Conservation (phyloP, 2,113 vertebrate species). For the Orycteropus afer region DNA sequence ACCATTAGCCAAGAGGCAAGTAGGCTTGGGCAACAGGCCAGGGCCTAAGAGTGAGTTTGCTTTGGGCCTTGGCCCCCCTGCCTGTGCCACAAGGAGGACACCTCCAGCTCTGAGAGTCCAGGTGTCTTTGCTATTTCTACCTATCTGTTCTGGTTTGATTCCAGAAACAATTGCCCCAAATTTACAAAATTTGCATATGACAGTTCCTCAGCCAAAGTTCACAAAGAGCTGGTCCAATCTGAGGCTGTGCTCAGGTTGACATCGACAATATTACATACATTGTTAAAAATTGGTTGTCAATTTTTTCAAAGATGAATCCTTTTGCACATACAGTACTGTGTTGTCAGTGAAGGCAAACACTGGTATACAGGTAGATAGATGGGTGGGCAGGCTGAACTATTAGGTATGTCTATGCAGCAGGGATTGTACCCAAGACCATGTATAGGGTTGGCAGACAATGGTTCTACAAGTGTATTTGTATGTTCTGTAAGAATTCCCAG, state of each 20-base stretch:
- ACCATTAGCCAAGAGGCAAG: constrained; percentile 1
- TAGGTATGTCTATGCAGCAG: too few species aligned
- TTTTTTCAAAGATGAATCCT: too few species aligned
- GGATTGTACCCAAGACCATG: too few species aligned
- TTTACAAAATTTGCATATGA: neutral
- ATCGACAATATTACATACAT: neutral
- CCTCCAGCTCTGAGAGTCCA: neutral
- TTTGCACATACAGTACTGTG: too few species aligned
- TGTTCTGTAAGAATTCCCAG: too few species aligned
- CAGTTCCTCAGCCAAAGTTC: neutral
- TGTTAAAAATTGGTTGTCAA: neutral
- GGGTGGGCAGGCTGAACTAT: too few species aligned
- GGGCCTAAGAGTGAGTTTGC: neutral
- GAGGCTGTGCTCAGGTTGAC: neutral
- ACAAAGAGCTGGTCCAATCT: neutral
- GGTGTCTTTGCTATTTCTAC: neutral
- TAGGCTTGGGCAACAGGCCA: neutral
- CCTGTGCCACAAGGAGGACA: neutral
- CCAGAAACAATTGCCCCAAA: neutral
- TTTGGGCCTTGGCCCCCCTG: neutral
- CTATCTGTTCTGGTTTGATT: neutral
- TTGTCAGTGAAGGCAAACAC: too few species aligned
- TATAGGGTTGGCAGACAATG: too few species aligned
- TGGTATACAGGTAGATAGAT: too few species aligned
- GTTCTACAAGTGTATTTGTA: too few species aligned